Evolutionary conservation across 2,113 vertebrate genomes (phyloP), one percentile per base, ranked within the genome.

Genomic region (Castor canadensis): DNA sequence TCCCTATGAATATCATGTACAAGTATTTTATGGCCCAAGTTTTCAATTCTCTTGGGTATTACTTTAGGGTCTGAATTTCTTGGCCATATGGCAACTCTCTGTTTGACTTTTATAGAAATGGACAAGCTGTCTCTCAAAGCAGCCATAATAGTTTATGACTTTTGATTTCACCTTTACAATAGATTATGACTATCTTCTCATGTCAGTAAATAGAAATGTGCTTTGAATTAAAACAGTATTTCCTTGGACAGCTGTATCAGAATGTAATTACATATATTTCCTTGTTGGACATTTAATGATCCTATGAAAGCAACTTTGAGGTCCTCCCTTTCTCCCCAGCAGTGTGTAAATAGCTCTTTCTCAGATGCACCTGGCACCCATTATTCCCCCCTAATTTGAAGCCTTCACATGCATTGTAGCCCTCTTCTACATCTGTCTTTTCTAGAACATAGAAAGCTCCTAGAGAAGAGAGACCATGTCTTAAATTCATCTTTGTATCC

Each of bases 371-470:
- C 9, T 19, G 64, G 17, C 16, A n/a, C n/a, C n/a, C 12, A 22
- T 22, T 71, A 12, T 30, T 7, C 16, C 22, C 28, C 8, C 17
- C 6, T 77, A 4, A 43, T 67, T 72, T 20, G 9, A 47, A 52
- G 19, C 15, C 73, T 28, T 32, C 40, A 35, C 9, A 54, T 2
- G n/a, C 16, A 40, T 40, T 13, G 22, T 6, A 38, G n/a, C 24
- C 20, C 45, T 8, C 4, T 28, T 11, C 52, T 1, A 19, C 8
- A 3, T 5, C 20, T 32, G 0, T 45, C 76, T 45, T n/a, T 1
- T 26, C n/a, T 35, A 15, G 30, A 17, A 13, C 38, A 60, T 58
- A 49, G n/a, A 52, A 43, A 79, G 30, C 22, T 47, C 28, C 62
- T 22, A 20, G 5, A 38, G 17, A 60, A n/a, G 5, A 16, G 15